These are phyloP conservation scores for Chironex yamaguchii DNA, from an alignment of 30 jellyfish, hydroid and myxozoan species.

Conservation along the genomic window DNA sequence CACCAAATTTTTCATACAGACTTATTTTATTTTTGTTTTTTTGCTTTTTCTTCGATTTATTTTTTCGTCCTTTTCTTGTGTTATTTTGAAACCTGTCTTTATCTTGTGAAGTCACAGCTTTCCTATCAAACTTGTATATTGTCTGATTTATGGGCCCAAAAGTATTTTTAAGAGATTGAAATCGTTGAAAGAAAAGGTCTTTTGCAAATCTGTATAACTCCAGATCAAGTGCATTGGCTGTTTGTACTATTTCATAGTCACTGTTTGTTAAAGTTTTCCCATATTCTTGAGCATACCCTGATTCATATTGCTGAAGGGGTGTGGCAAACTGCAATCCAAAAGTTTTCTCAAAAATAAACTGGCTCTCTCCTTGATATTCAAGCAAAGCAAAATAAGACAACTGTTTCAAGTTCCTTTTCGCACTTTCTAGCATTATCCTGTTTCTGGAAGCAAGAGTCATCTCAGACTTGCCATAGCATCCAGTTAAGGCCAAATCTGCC, in stretches of 20 bases:
- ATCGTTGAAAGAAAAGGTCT: slow-evolving; percentile 56
- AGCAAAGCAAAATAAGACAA: slow-evolving; percentile 76
- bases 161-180: neutral
- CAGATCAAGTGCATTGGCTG: slow-evolving; percentile 66
- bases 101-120: neutral
- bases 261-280: slow-evolving; percentile 19
- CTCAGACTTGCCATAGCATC: slow-evolving; percentile 34
- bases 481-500: slow-evolving; percentile 66
- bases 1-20: no score
- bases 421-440: slow-evolving; percentile 56
- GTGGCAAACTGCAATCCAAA: slow-evolving; percentile 62
- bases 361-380: slow-evolving; percentile 85
- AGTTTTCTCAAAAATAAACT: slow-evolving; percentile 85
- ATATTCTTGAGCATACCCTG: slow-evolving; percentile 82
- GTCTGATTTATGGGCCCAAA: slow-evolving; percentile 9
- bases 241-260: slow-evolving; percentile 28
- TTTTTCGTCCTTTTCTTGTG: neutral
- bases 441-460: slow-evolving; percentile 16
- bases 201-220: slow-evolving; percentile 78
- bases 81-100: neutral
- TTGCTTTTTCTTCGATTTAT: neutral
- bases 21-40: neutral
- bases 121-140: no score
- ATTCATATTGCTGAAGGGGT: slow-evolving; percentile 63
- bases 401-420: slow-evolving; percentile 42